phyloP scores from a whole-genome alignment of 1,140 invertebrate genomes.

The Drosophila subpulchrella region DNA sequence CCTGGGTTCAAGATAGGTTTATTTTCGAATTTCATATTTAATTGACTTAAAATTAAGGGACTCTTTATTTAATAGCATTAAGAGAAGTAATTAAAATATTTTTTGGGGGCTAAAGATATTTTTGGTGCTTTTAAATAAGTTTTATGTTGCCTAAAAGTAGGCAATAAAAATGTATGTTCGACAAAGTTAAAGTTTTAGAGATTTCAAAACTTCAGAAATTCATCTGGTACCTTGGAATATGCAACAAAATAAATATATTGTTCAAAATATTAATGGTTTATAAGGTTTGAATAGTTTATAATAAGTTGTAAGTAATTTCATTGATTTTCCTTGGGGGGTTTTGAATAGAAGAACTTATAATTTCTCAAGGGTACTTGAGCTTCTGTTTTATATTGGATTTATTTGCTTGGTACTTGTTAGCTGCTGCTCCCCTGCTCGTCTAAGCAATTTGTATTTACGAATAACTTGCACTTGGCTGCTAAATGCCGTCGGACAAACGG shows the following conservation, averaged over 20 bases:
- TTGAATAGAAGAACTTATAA: not conserved
- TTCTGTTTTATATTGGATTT: not conserved
- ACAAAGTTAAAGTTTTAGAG: no score
- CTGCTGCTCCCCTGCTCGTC: conserved; percentile 5
- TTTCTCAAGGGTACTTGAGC: not conserved
- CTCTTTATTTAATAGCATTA: not conserved
- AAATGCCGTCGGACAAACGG: conserved; percentile 59
- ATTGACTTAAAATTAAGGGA: not conserved
- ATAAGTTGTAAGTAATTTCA: no score
- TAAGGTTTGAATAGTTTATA: no score
- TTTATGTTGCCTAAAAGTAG: not conserved
- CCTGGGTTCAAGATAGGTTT: not conserved
- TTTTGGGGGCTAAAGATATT: no score
- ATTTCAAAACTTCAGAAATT: not conserved
- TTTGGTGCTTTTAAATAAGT: not conserved
- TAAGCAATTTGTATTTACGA: conserved; percentile 30
- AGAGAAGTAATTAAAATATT: not conserved
- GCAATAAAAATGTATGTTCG: not conserved
- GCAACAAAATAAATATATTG: no score
- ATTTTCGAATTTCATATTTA: not conserved
- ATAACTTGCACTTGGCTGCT: conserved; percentile 75
- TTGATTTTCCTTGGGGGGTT: not conserved
- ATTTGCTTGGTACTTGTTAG: conserved; percentile 4
- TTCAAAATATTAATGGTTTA: no score
- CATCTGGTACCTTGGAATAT: no score